These are phyloP conservation scores for Glyphotaelius pellucidus DNA, from an alignment of 2,888 invertebrate genomes.

Conservation along the genomic window DNA sequence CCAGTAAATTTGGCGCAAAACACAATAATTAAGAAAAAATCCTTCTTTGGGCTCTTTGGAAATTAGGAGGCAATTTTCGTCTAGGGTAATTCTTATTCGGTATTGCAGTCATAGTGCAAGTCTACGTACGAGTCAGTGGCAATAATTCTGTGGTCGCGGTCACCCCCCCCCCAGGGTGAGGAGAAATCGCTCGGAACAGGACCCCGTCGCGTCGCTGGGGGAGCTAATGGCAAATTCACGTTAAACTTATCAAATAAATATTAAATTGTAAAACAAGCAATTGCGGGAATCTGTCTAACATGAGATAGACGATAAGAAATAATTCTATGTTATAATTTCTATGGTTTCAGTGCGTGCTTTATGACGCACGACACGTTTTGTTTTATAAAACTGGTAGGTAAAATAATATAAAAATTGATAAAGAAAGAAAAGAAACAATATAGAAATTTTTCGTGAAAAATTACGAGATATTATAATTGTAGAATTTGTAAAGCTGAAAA, in stretches of 20 bases:
- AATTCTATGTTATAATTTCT: not conserved
- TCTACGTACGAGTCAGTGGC: not conserved
- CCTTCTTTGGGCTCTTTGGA: not conserved
- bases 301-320: not conserved
- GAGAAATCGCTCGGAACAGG: conserved; percentile 60
- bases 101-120: not conserved
- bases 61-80: not conserved
- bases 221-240: conserved; percentile 58
- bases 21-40: not conserved
- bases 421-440: no score
- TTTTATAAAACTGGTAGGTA: no score
- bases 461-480: no score
- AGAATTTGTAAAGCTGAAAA: no score
- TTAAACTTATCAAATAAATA: conserved; percentile 62
- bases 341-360: not conserved
- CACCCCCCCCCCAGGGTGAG: conserved; percentile 47
- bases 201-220: conserved; percentile 46
- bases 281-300: not conserved
- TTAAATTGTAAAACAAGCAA: conserved; percentile 31
- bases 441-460: no score
- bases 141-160: conserved; percentile 14
- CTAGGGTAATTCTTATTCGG: not conserved
- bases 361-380: no score
- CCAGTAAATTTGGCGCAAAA: not conserved
- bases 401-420: no score